Percentiles rank a stretch among this genome's conserved stretches.
Evolutionary conservation across 2,113 vertebrate genomes (phyloP).

Genomic region (Pachyramphus minor): DNA sequence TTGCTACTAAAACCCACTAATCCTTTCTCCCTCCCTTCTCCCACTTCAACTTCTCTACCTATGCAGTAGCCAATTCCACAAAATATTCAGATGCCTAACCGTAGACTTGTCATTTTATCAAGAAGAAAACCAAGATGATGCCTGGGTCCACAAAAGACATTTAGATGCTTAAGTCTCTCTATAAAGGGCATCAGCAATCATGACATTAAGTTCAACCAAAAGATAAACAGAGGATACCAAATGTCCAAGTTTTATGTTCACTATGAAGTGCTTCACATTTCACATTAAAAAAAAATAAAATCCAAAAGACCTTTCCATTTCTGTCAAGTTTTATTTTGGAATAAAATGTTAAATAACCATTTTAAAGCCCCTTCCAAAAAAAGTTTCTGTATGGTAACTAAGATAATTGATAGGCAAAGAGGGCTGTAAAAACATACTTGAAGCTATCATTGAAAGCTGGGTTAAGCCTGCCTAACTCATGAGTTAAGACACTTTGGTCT

Average conservation of each 20-base stretch:
- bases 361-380: not conserved
- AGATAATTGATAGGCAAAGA: slow-evolving; percentile 25
- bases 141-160: not conserved
- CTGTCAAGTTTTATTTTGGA: not conserved
- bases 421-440: slow-evolving; percentile 40
- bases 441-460: not conserved
- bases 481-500: not conserved
- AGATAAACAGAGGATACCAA: not conserved
- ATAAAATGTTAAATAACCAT: not conserved
- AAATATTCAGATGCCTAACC: not conserved
- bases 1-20: not conserved
- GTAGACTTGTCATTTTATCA: not conserved
- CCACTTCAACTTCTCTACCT: not conserved
- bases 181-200: slow-evolving; percentile 3
- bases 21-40: not conserved
- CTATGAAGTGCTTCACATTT: not conserved
- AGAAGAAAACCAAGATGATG: not conserved
- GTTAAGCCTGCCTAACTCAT: slow-evolving; percentile 39
- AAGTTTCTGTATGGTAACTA: not conserved
- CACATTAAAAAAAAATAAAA: not conserved
- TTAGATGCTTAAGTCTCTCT: slow-evolving; percentile 4
- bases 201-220: not conserved
- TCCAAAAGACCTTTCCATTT: not conserved
- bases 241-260: not conserved
- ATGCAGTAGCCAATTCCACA: not conserved